Percentiles rank a stretch among this genome's conserved stretches.
These are phyloP conservation scores for Calvadosia cruxmelitensis DNA, from an alignment of 30 jellyfish, hydroid and myxozoan species.

Conservation along the genomic window DNA sequence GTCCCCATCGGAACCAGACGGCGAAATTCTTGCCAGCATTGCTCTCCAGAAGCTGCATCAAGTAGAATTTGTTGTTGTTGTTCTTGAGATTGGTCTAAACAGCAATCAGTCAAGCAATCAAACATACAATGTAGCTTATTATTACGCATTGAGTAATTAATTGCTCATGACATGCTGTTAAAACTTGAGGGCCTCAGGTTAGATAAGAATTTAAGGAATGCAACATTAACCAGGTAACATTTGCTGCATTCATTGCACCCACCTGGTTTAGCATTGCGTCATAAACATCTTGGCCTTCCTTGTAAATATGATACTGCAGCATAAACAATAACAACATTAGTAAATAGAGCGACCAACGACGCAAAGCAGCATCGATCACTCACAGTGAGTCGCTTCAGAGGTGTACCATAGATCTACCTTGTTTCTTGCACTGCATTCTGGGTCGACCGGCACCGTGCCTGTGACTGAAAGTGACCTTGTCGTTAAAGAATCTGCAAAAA, in stretches of 20 bases:
- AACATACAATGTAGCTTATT: neutral
- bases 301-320: slow-evolving; percentile 45
- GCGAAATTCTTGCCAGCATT: slow-evolving; percentile 64
- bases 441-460: slow-evolving; percentile 87
- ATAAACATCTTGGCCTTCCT: slow-evolving; percentile 50
- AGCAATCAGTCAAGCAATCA: neutral
- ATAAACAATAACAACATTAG: neutral
- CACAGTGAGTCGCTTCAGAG: too few species aligned
- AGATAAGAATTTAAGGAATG: too few species aligned
- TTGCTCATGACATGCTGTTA: too few species aligned
- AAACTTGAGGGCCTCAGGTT: too few species aligned
- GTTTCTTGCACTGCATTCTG: slow-evolving; percentile 43
- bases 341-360: too few species aligned
- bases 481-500: too few species aligned
- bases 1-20: slow-evolving; percentile 97
- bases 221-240: too few species aligned
- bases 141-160: neutral
- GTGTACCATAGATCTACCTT: slow-evolving; percentile 26
- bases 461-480: slow-evolving; percentile 46
- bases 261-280: slow-evolving; percentile 96
- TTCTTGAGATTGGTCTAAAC: slow-evolving; percentile 62
- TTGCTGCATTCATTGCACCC: too few species aligned
- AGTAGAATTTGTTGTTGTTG: slow-evolving; percentile 81
- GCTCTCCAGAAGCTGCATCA: slow-evolving; percentile 62
- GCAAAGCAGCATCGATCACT: too few species aligned